Conservation (phyloP, 2,113 vertebrate species). For the Alces alces region DNA sequence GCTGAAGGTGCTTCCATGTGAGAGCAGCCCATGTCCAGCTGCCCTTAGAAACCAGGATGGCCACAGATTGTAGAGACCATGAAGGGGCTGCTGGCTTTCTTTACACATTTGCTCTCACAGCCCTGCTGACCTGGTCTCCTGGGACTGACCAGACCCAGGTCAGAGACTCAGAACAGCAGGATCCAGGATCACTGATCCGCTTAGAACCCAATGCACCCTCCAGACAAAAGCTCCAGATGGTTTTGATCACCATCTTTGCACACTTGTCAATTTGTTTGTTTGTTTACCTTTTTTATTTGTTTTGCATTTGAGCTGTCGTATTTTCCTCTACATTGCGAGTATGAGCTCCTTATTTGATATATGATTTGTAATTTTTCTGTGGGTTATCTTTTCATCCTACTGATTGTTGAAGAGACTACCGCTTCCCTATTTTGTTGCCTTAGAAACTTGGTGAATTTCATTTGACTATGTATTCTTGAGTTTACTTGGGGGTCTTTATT, state of each 20-base stretch:
- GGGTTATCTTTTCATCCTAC: background rate
- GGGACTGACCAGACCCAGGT: background rate
- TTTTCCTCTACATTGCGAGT: background rate
- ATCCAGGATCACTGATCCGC: background rate
- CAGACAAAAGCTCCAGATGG: background rate
- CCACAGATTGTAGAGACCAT: background rate
- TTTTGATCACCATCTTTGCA: background rate
- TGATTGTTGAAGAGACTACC: background rate
- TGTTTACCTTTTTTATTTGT: background rate
- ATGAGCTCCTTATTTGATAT: background rate
- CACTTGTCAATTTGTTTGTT: background rate
- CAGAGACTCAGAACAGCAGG: background rate
- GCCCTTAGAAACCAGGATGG: background rate
- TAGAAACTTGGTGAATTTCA: background rate
- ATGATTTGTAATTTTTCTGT: background rate
- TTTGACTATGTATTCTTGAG: background rate
- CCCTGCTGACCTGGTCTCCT: background rate
- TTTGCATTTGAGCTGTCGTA: background rate
- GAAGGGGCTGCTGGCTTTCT: background rate
- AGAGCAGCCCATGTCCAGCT: background rate
- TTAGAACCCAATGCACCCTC: background rate
- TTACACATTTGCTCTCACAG: background rate
- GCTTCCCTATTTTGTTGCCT: background rate
- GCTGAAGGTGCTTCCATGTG: background rate
- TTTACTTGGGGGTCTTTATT: background rate